Evolutionary conservation across 2,113 vertebrate species (phyloP), one percentile per base, ranked within the genome.

Genomic region (Ondatra zibethicus): DNA sequence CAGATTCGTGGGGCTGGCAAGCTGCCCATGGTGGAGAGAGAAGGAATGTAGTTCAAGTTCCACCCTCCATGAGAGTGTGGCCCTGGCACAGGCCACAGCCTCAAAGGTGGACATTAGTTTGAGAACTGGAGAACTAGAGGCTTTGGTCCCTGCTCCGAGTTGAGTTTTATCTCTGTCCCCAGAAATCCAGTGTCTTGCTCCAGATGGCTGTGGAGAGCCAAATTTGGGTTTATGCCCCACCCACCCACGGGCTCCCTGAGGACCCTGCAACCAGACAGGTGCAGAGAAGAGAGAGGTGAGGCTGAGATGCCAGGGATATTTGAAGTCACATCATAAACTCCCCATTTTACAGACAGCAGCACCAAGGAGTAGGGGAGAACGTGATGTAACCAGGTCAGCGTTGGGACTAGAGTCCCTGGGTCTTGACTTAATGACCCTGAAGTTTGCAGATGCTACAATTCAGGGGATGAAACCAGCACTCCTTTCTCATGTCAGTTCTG

Each of bases 171-270:
- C 76, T 81, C 65, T 9, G 36, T 94, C 63, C 21, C 21, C 68
- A 9, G 12, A 73, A 63, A 47, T 25, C 0, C 4, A 93, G 33
- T 21, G 3, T 33, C 14, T 66, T 70, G 31, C 33, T 65, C 42
- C 47, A 61, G 45, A 12, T 19, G 25, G 19, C 45, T 45, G 88
- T 52, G 82, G 33, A 76, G 42, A 45, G 1, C 61, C 50, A 80
- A 52, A 78, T 31, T 72, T 5, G 33, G 45, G 10, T 5, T 50
- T n/a, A 29, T n/a, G n/a, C 0, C 0, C 17, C 0, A 19, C 5
- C 2, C 16, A 8, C 66, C 39, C 7, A 31, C 7, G 31, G 17
- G 19, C 3, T 19, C 63, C 25, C 52, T 72, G 65, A n/a, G 92
- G 47, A 36, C 16, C 42, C 88, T 16, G 21, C 5, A 36, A 42